Base-by-base conservation (phyloP, 2,888 invertebrate species). In the Watsonalla cultraria region DNA sequence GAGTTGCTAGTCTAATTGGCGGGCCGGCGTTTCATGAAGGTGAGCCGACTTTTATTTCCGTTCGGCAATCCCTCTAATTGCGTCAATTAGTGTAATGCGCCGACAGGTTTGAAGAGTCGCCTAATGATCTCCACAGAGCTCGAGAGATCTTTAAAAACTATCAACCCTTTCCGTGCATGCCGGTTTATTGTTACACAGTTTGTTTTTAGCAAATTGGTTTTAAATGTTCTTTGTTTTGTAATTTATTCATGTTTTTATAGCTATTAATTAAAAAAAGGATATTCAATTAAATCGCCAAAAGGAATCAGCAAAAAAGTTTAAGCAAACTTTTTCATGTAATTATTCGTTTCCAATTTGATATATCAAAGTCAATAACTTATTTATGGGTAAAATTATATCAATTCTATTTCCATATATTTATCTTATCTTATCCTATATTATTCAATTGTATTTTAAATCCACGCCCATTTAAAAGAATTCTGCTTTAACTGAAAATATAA, bases 11-110 rank as follows among this genome's bases (percentile, higher is more conserved):
- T 81, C 88, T 90, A 90, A 90, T 90, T 90, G 89, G 87, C 84
- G 80, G 79, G 81, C 86, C 85, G 86, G 85, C 87, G 86, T 87
- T 90, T 86, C 87, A 90, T 90, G 90, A 90, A 90, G 90, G 90
- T 90, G 86, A 90, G 90, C 79, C 81, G 86, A 85, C 86, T 90
- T 88, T 90, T 89, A 90, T 90, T 90, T 90, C 88, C 89, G 89
- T 90, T 88, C 87, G 82, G 86, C 86, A 89, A 90, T 90, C 87
- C 87, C 88, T 88, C 89, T 90, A 90, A 90, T 89, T 90, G 88
- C 85, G 80, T 87, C 90, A 89, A 90, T 90, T 90, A 90, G 90
- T 86, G 87, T 90, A 90, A 89, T 90, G 87, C 84, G 86, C 85
- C 87, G 88, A 89, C 90, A 89, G 86, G 81, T 87, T 86, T 86